Base-by-base conservation (phyloP, 2,113 vertebrate genomes). In the Thunnus maccoyii region DNA sequence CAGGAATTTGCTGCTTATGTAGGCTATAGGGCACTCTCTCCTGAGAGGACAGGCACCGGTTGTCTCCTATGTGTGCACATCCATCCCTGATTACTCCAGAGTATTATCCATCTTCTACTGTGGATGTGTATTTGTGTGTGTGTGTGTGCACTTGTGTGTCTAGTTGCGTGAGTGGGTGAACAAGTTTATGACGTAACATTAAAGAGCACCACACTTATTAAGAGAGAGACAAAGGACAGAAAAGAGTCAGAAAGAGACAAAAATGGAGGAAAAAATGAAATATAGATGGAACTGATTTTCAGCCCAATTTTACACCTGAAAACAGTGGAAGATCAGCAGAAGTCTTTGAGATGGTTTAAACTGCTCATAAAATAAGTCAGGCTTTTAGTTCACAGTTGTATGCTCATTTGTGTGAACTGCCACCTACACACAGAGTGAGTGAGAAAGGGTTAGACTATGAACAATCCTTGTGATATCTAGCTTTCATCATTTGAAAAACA, bases 321-420 rank as follows among this genome's bases (percentile, higher is more conserved):
- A 78, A n/a, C 13, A 77, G 13, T 52, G 7, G 32, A 36, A 7
- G 57, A 78, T 17, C 13, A 77, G 13, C 47, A 7, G 32, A 36
- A 7, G 57, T 7, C 41, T 71, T 64, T 76, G 0, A 41, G 27
- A 41, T 41, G 36, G 17, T 57, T 55, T 36, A 71, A 78, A 71
- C 20, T 48, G 65, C 62, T 73, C 48, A 48, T 54, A n/a, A 77
- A 78, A 68, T 67, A 65, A 82, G 73, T 85, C 54, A 67, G 75
- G 56, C 71, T 48, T 41, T n/a, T 41, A 76, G 77, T 73, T 89
- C 80, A 78, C 52, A 72, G 75, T 44, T 80, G 48, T 63, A 3
- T 54, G 71, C 82, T 89, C 77, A 78, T 80, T 87, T 83, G 78
- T 67, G 51, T 62, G 78, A 84, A 74, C 78, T 52, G 13, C 60